These are phyloP conservation scores for Pissodes strobi DNA, from an alignment of 1,140 invertebrate genomes.

Conservation along the genomic window DNA sequence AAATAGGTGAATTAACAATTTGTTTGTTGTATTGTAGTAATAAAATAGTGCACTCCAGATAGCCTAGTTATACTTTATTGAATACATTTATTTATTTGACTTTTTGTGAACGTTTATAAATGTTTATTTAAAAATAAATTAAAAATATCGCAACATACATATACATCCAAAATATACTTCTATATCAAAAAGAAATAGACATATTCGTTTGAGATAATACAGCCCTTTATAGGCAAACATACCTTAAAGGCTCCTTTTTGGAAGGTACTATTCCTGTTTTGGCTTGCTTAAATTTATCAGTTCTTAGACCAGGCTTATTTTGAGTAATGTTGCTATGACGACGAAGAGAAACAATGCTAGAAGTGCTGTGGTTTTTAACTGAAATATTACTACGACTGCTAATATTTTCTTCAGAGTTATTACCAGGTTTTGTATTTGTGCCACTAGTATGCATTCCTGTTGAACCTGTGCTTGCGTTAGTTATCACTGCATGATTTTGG, in stretches of 20 bases:
- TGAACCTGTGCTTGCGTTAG: background rate
- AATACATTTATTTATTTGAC: background rate
- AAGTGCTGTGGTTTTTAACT: background rate
- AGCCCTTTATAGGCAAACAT: background rate
- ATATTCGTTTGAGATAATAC: no score
- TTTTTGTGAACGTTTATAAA: background rate
- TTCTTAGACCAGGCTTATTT: background rate
- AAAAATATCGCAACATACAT: no score
- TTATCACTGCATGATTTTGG: background rate
- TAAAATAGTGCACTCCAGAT: no score
- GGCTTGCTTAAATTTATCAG: background rate
- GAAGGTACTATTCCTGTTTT: background rate
- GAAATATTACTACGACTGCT: background rate
- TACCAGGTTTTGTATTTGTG: background rate
- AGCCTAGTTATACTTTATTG: no score
- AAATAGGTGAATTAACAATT: no score
- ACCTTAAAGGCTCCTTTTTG: background rate
- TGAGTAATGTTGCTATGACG: background rate
- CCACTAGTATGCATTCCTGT: background rate
- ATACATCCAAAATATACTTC: no score
- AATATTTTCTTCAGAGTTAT: background rate
- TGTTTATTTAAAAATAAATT: no score
- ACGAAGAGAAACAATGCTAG: background rate
- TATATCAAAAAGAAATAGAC: no score
- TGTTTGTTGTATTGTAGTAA: no score